Base-by-base conservation (phyloP, 2,888 invertebrate genomes). In the Zonitis immaculata region DNA sequence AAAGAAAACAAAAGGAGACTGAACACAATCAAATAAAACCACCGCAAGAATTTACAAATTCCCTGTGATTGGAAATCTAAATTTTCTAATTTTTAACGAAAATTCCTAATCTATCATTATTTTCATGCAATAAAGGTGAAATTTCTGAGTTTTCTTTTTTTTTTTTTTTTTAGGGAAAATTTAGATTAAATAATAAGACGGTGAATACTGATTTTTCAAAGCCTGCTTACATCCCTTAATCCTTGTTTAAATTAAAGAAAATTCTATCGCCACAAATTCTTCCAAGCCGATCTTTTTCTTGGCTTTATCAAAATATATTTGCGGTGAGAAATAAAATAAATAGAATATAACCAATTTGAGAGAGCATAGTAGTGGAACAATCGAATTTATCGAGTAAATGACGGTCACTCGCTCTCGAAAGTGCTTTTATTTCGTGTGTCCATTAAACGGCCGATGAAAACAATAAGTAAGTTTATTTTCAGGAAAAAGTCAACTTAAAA, bases 381-480 rank as follows among this genome's bases (percentile, higher is more conserved):
- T 56, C 45, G 45, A 56, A 52, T 52, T 52, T 52, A 45, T 56
- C 48, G 47, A 52, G 48, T 49, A 49, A 45, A 32, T 43, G 11
- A 42, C 27, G 53, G 53, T 51, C 57, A 57, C 16, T 35, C 47
- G 54, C 16, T 35, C 47, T 57, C 48, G 42, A 45, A 57, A 57
- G 49, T 20, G 20, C 48, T 58, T 62, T 58, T 58, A 54, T 57
- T 42, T n/a, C n/a, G n/a, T 51, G 58, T 54, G 57, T 60, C 56
- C 57, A 63, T 63, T 56, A 56, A 48, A 48, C 51, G 35, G 14
- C 48, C 42, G n/a, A n/a, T n/a, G 52, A 57, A 58, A 62, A 62
- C 60, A 62, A 62, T 62, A 60, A 62, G 59, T 59, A 58, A 62
- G 64, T 64, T 64, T 64, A 62, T 62, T 64, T 62, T n/a, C n/a